Percentiles rank a stretch among this genome's conserved stretches.
Conservation (phyloP, 2,888 invertebrate species). For the Nycteola revayana region DNA sequence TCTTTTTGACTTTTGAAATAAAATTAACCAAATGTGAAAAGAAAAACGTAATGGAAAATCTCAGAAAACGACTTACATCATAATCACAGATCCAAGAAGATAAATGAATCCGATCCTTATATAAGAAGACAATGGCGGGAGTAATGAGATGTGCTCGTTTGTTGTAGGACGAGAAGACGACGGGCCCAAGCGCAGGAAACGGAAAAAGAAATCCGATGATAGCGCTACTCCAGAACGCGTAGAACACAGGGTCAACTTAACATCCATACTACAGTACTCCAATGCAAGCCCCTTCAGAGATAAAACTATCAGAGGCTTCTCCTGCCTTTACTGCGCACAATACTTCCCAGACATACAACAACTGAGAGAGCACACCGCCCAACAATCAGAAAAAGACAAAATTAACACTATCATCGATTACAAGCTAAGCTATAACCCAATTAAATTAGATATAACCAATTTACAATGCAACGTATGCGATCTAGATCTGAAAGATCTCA, state of each 20-base stretch:
- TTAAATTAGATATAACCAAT: constrained; percentile 71
- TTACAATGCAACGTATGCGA: constrained; percentile 61
- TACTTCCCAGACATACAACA: constrained; percentile 60
- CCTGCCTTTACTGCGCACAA: constrained; percentile 72
- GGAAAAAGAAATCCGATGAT: constrained; percentile 64
- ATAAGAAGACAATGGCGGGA: background rate
- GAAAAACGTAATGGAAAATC: no score
- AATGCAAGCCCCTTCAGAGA: constrained; percentile 75
- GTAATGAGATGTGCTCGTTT: constrained; percentile 74
- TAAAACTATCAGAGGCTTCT: constrained; percentile 70
- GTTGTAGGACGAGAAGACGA: constrained; percentile 73
- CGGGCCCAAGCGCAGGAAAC: constrained; percentile 63
- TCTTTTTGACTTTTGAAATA: no score
- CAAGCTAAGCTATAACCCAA: constrained; percentile 74
- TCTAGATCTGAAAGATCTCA: constrained; percentile 58
- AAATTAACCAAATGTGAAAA: no score
- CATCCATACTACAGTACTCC: constrained; percentile 71
- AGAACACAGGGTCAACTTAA: constrained; percentile 74
- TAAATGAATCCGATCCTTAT: no score
- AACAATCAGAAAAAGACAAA: constrained; percentile 65
- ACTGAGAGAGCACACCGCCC: constrained; percentile 60
- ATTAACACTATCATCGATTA: constrained; percentile 72
- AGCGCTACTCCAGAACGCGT: constrained; percentile 75
- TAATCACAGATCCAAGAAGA: no score
- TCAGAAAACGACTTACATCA: no score